Evolutionary conservation across 1,140 invertebrate genomes (phyloP).

Genomic region (Chrysoperla carnea): DNA sequence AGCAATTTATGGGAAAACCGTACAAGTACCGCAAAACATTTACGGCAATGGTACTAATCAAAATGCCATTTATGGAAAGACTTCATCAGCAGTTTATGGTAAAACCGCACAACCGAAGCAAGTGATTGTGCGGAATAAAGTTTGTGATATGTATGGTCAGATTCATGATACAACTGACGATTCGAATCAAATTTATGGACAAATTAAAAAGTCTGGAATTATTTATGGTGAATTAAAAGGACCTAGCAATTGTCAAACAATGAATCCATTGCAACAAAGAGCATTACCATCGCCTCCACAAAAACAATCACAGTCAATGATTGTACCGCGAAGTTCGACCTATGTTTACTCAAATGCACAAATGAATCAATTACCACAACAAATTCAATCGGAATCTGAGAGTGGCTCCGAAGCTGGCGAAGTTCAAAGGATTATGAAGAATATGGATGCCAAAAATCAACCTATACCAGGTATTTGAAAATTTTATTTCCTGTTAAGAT

Average conservation of each 20-base stretch:
- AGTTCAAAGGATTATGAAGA: conserved; percentile 36
- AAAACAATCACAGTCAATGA: background rate
- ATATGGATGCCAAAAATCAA: conserved; percentile 8
- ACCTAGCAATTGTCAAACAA: conserved; percentile 3
- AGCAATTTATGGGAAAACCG: background rate
- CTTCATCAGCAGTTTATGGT: conserved; percentile 5
- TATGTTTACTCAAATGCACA: background rate
- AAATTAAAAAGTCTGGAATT: conserved; percentile 13
- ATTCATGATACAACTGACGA: conserved; percentile 15
- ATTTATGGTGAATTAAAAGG: conserved; percentile 16
- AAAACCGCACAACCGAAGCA: conserved; percentile 7
- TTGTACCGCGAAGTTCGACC: background rate
- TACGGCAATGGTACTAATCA: conserved; percentile 3
- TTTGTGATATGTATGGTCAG: conserved; percentile 21
- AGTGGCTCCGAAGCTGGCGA: conserved; percentile 45
- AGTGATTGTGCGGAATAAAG: conserved; percentile 16
- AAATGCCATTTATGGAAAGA: background rate
- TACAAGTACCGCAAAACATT: background rate
- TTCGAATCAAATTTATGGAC: conserved; percentile 1
- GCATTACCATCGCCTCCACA: conserved; percentile 17
- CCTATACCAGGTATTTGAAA: too few relatives aligned
- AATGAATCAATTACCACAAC: too few relatives aligned
- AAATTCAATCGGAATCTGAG: conserved; percentile 25
- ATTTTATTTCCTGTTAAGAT: too few relatives aligned
- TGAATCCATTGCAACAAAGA: conserved; percentile 8